Evolutionary conservation across 1,140 invertebrate genomes (phyloP).

Genomic region (Rhysida immarginata): DNA sequence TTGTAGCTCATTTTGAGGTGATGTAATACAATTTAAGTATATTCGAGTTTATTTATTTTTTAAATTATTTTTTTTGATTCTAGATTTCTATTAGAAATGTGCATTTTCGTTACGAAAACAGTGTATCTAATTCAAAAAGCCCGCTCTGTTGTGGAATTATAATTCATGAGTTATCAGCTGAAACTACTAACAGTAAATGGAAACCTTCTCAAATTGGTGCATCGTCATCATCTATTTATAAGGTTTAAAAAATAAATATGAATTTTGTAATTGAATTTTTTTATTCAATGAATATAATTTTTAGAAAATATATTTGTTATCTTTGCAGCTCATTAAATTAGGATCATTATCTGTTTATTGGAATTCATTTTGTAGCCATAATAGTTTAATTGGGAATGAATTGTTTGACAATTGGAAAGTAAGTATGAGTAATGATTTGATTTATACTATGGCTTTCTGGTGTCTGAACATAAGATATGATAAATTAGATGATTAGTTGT

Average conservation of each 20-base stretch:
- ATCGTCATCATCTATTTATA: conserved; percentile 49
- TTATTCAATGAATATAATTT: too few relatives aligned
- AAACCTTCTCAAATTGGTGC: conserved; percentile 48
- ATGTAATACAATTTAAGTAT: too few relatives aligned
- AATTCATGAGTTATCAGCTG: conserved; percentile 56
- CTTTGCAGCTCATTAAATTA: conserved; percentile 43
- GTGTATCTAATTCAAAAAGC: conserved; percentile 43
- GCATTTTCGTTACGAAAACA: conserved; percentile 69
- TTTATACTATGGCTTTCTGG: too few relatives aligned
- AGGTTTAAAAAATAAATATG: too few relatives aligned
- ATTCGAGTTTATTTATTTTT: too few relatives aligned
- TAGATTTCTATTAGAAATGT: conserved; percentile 55
- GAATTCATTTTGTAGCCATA: conserved; percentile 40
- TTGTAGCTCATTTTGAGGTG: too few relatives aligned
- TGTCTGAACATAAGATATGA: too few relatives aligned
- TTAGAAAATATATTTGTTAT: too few relatives aligned
- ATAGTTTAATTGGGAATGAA: conserved; percentile 23
- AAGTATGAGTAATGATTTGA: too few relatives aligned
- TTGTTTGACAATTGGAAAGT: conserved; percentile 29
- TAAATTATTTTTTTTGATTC: not conserved
- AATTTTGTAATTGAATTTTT: too few relatives aligned
- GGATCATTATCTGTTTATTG: conserved; percentile 61
- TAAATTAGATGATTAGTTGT: too few relatives aligned
- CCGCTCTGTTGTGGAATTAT: conserved; percentile 60
- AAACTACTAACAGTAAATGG: conserved; percentile 74